Conservation (phyloP, 1,140 invertebrate genomes). For the Drosophila ananassae region DNA sequence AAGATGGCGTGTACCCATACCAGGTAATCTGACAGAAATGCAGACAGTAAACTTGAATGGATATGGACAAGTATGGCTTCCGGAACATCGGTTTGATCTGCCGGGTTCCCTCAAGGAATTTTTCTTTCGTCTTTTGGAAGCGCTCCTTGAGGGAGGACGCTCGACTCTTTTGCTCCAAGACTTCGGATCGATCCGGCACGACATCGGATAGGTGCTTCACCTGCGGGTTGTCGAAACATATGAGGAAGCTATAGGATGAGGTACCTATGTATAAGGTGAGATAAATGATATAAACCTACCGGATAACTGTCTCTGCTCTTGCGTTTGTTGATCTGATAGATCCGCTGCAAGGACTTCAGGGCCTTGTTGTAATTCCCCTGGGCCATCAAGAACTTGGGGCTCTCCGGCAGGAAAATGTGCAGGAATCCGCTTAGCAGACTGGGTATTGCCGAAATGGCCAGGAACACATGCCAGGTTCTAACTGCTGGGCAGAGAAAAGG, state of each 20-base stretch:
- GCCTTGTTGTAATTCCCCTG: slow-evolving; percentile 88
- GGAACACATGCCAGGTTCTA: slow-evolving; percentile 91
- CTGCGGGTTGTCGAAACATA: not conserved
- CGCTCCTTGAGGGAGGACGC: not conserved
- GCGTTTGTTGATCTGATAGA: slow-evolving; percentile 86
- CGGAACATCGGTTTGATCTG: slow-evolving; percentile 69
- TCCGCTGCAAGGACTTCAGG: slow-evolving; percentile 47
- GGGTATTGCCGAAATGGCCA: slow-evolving; percentile 87
- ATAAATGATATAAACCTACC: slow-evolving; percentile 82
- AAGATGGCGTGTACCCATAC: slow-evolving; percentile 8
- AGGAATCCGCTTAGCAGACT: slow-evolving; percentile 87
- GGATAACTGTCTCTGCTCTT: slow-evolving; percentile 87
- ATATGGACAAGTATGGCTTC: slow-evolving; percentile 54
- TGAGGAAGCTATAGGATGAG: no score
- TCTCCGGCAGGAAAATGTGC: slow-evolving; percentile 90
- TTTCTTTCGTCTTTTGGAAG: slow-evolving; percentile 14
- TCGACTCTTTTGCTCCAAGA: not conserved
- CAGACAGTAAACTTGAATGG: slow-evolving; percentile 51
- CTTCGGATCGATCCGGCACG: slow-evolving; percentile 33
- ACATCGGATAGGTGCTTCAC: slow-evolving; percentile 48
- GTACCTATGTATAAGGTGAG: no score
- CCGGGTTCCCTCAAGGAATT: slow-evolving; percentile 33
- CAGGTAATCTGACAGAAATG: slow-evolving; percentile 73
- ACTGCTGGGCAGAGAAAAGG: slow-evolving; percentile 72
- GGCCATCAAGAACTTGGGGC: slow-evolving; percentile 92